Conservation (phyloP, 2,888 invertebrate species). For the Polylopha cassiicola region DNA sequence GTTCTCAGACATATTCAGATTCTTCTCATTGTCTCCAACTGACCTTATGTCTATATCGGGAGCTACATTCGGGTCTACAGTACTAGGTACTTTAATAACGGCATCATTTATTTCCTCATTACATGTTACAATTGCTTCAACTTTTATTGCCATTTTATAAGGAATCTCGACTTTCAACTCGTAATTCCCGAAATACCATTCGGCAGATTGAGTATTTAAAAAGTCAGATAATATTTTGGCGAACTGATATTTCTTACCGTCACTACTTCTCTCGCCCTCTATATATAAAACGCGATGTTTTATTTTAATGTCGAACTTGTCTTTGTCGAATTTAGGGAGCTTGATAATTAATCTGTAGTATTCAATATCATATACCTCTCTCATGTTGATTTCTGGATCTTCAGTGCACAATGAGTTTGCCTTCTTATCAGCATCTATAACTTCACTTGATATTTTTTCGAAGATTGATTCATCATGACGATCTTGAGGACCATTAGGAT, state of each 20-base stretch:
- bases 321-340: slow-evolving; percentile 10
- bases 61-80: no score
- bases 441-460: slow-evolving; percentile 7
- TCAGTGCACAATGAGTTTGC: slow-evolving; percentile 7
- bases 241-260: slow-evolving; percentile 2
- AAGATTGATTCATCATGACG: slow-evolving; percentile 8
- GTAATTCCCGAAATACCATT: slow-evolving; percentile 6
- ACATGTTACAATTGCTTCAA: background rate
- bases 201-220: slow-evolving; percentile 1
- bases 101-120: slow-evolving; percentile 4
- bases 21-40: no score
- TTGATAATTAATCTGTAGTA: slow-evolving; percentile 1
- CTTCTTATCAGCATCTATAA: slow-evolving; percentile 13
- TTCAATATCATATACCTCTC: slow-evolving; percentile 11
- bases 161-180: slow-evolving; percentile 3
- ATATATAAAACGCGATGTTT: slow-evolving; percentile 15
- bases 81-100: slow-evolving; percentile 5
- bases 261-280: slow-evolving; percentile 1
- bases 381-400: background rate
- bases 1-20: no score
- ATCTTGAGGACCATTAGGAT: no score
- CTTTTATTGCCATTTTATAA: slow-evolving; percentile 4
- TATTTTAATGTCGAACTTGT: slow-evolving; percentile 13
- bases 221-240: slow-evolving; percentile 9
- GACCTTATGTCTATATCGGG: no score